A percentile compares a stretch with the other conserved stretches of the same genome.
phyloP scores from a whole-genome alignment of 2,797 vertebrate genomes.

The Falco novaeseelandiae region DNA sequence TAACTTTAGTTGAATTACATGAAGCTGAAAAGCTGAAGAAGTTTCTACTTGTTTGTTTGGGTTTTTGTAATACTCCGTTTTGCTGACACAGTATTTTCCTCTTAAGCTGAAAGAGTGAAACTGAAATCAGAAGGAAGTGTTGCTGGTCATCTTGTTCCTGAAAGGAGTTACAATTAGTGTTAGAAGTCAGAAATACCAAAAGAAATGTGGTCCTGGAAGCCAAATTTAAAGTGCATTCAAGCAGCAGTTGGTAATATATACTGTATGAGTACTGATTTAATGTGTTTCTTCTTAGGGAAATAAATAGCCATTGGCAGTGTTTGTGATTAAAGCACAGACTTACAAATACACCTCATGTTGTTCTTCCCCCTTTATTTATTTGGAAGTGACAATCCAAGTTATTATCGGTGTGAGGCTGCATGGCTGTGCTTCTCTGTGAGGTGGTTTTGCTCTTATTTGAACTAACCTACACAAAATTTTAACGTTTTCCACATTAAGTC shows the following conservation, averaged over 20 bases:
- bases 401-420: neutral
- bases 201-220: neutral
- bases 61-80: neutral
- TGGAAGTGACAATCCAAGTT: neutral
- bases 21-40: neutral
- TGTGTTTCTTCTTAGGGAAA: neutral
- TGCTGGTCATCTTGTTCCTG: neutral
- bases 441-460: neutral
- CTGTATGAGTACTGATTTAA: neutral
- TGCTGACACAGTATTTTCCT: neutral
- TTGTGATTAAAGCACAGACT: neutral
- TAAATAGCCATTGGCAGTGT: neutral
- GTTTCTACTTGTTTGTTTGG: neutral
- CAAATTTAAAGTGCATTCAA: neutral
- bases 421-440: neutral
- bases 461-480: neutral
- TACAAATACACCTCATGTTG: neutral
- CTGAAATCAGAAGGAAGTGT: neutral
- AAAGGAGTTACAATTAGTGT: neutral
- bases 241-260: neutral
- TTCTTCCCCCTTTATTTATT: neutral
- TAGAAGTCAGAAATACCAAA: neutral
- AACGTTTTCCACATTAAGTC: neutral
- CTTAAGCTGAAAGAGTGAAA: neutral
- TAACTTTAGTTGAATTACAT: neutral